Base-by-base conservation (phyloP, 2,888 invertebrate species). In the Ennomos erosarius region DNA sequence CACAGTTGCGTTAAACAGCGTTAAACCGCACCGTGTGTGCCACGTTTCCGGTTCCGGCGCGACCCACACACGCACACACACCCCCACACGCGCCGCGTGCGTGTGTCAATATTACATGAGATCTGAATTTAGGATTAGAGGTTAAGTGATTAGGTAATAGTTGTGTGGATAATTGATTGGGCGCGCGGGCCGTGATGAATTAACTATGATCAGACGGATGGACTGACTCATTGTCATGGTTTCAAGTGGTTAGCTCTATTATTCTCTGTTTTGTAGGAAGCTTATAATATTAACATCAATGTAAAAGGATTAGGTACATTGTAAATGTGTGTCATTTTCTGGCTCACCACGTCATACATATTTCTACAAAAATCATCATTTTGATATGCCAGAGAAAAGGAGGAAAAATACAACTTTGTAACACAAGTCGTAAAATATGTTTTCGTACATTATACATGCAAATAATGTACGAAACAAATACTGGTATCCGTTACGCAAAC, bases 81-180 rank as follows among this genome's bases (percentile, higher is more conserved):
- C 39, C 10, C 47, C 42, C 39, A 16, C 11, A 3, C 13, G 13
- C 39, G 4, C 33, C 36, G 16, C 16, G 13, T 26, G 55, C 11
- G 49, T 46, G 51, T 52, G 55, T 60, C 40, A 55, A 63, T 65
- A 40, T 48, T 56, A 51, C 56, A 61, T 53, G 56, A 55, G 53
- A 45, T 44, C 55, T 35, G 57, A 58, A 57, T 58, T 38, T 16
- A 36, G 40, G 58, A 63, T 61, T 50, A 52, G 59, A 49, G 59
- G 59, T 53, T 63, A 61, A 66, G 66, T 66, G 57, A 62, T 63
- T 61, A 59, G 59, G 61, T 57, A 48, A 55, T 61, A 58, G 58
- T 49, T 49, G 39, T 38, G 48, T 48, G 55, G 26, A 49, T 65
- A 63, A 63, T 58, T 62, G 60, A 65, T 59, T 40, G 43, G 43